Evolutionary conservation across 2,888 invertebrate species (phyloP), one percentile per base, ranked within the genome.

Genomic region (Agonopterix heracliana): DNA sequence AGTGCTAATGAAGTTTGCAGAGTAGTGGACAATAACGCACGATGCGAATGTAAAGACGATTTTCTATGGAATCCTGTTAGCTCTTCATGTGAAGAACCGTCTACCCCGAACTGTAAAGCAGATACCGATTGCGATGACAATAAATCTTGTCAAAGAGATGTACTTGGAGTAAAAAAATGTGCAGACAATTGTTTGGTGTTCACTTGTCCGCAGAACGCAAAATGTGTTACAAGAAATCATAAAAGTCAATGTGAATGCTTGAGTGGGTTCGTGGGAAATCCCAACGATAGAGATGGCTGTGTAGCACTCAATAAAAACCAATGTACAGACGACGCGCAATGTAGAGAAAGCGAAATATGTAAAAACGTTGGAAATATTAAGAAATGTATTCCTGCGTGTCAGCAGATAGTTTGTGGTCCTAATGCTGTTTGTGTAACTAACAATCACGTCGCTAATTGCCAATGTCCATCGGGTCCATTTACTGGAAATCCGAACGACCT

Each of bases 201-300:
- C 68, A 96, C 94, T 13, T 97, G 97, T 59, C 95, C 96, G 0
- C 90, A 91, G 48, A 96, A 97, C 77, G 94, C 97, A 0, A 91
- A 93, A 54, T 97, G 97, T 78, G 78, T 94, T 2, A 93, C 95
- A 0, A 90, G 82, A 53, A 89, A 90, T 51, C 96, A 96, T 65
- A 90, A 90, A 64, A 95, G 94, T 42, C 91, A 92, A 65, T 98
- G 98, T 71, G 93, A 95, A 66, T 98, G 98, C 71, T 83, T 95
- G 12, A 83, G 91, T 40, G 96, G 96, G 3, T 98, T 92, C 75
- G 91, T 93, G 9, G 98, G 98, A 38, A 97, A 98, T 86, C 95
- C 97, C 12, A 96, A 96, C 66, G 95, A 96, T 69, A 91, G 97
- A 17, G 93, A 93, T 57, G 97, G 97, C n/a, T 97, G 97, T 66